Percentiles rank a stretch among this genome's conserved stretches.
Conservation (phyloP, 2,797 vertebrate genomes). For the Xiphophorus birchmanni region DNA sequence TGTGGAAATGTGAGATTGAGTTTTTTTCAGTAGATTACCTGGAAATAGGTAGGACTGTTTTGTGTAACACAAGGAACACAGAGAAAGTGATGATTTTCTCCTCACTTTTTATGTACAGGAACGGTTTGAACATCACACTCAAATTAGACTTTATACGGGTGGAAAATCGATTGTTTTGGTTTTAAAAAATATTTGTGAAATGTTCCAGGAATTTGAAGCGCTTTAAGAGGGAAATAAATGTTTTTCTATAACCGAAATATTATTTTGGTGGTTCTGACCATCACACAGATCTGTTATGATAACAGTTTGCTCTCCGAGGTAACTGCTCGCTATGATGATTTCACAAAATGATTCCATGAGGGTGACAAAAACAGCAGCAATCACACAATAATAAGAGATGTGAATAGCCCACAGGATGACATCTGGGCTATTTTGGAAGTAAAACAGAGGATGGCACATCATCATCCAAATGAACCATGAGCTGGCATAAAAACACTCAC, state of each 20-base stretch:
- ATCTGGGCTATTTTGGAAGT: neutral
- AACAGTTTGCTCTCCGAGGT: conserved; percentile 21
- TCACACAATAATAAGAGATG: neutral
- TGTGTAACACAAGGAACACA: conserved; percentile 4
- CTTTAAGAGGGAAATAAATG: neutral
- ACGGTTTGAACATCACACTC: conserved; percentile 10
- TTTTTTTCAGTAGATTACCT: neutral
- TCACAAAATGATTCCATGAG: conserved; percentile 26
- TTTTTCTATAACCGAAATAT: conserved; percentile 16
- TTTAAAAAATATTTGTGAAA: conserved; percentile 7
- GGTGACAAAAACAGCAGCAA: conserved; percentile 2
- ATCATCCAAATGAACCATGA: neutral
- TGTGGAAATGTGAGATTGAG: neutral
- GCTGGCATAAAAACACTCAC: neutral
- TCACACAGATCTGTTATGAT: conserved; percentile 35
- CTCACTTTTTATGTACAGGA: neutral
- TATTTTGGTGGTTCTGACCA: conserved; percentile 15
- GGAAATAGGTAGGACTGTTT: conserved; percentile 12
- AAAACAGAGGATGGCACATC: neutral
- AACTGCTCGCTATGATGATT: conserved; percentile 20
- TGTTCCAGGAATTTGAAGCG: conserved; percentile 13
- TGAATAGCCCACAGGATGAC: neutral
- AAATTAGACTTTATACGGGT: neutral
- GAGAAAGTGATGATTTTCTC: conserved; percentile 6
- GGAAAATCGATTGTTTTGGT: conserved; percentile 9